phyloP scores from a whole-genome alignment of 2,888 invertebrate species.

The Magallana nippona region DNA sequence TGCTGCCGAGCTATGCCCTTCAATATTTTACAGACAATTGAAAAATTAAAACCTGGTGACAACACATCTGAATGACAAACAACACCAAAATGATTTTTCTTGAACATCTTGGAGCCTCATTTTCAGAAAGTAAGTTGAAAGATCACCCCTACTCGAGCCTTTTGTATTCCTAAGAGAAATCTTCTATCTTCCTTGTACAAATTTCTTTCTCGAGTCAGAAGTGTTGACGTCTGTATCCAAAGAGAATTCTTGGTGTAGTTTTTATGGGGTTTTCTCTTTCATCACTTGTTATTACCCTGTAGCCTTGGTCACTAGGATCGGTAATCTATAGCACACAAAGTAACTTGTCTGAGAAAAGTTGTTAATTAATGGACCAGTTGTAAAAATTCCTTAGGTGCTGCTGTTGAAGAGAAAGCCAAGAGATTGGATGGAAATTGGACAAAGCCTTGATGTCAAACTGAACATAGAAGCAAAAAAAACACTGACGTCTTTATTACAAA shows the following conservation, averaged over 20 bases:
- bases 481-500: slow-evolving; percentile 26
- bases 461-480: background rate
- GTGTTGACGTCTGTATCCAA: background rate
- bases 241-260: background rate
- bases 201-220: background rate
- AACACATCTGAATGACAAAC: background rate
- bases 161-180: background rate
- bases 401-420: too few species aligned
- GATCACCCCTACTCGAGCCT: background rate
- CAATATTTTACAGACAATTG: too few species aligned
- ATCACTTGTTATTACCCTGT: background rate
- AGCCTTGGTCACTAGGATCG: background rate
- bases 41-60: too few species aligned
- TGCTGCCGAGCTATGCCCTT: too few species aligned
- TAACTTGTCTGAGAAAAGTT: background rate
- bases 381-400: too few species aligned
- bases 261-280: background rate
- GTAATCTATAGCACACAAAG: background rate
- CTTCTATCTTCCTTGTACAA: background rate
- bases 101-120: background rate
- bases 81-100: background rate
- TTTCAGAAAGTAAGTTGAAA: background rate
- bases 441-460: too few species aligned
- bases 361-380: too few species aligned
- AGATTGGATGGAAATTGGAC: too few species aligned